Conservation (phyloP, 2,797 vertebrate species). For the Eulemur coronatus region DNA sequence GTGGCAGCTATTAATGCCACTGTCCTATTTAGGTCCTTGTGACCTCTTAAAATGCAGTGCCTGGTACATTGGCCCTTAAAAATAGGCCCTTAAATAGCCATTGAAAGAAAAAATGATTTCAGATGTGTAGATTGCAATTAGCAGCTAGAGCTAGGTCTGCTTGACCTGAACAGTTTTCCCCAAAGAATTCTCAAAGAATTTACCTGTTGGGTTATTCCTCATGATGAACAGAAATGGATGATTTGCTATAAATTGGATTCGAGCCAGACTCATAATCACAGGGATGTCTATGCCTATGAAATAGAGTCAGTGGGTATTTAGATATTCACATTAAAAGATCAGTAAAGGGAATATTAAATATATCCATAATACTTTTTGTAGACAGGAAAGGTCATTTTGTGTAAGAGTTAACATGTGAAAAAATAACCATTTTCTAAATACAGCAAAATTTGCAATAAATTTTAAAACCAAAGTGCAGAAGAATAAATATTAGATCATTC, state of each 20-base stretch:
- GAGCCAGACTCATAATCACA: constrained; percentile 80
- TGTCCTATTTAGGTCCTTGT: background rate
- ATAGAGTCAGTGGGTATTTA: constrained; percentile 18
- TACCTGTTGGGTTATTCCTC: constrained; percentile 82
- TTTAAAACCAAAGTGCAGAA: constrained; percentile 23
- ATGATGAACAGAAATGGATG: constrained; percentile 83
- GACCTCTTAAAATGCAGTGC: background rate
- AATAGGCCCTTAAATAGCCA: background rate
- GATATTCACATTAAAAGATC: background rate
- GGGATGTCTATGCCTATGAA: constrained; percentile 76
- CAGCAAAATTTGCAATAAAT: constrained; percentile 39
- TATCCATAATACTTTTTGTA: background rate
- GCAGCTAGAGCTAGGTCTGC: background rate
- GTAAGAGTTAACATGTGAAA: constrained; percentile 13
- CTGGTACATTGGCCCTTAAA: background rate
- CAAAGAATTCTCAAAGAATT: background rate
- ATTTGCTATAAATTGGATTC: constrained; percentile 79
- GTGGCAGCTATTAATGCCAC: background rate
- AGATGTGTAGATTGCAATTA: background rate
- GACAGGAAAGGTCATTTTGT: constrained; percentile 28
- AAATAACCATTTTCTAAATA: constrained; percentile 50
- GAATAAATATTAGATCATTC: constrained; percentile 46
- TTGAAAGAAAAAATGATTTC: constrained; percentile 5
- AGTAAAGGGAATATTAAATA: background rate
- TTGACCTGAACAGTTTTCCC: background rate